These are phyloP conservation scores for Naja naja DNA, from an alignment of 2,113 vertebrate species.

Conservation along the genomic window DNA sequence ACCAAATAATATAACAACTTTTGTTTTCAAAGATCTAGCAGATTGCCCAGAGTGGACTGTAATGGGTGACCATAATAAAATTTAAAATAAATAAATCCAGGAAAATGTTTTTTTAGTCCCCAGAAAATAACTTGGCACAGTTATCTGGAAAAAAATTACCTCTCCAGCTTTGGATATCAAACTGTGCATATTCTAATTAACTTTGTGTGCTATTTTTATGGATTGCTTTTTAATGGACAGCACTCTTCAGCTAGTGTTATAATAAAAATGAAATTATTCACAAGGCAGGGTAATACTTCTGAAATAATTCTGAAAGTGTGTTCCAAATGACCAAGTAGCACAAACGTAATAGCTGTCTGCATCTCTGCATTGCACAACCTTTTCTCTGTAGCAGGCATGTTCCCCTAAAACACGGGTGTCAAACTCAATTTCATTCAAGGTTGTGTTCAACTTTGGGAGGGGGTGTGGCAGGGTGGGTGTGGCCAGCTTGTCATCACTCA, in stretches of 20 bases:
- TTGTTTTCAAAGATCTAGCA: neutral
- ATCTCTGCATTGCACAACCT: neutral
- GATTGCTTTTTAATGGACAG: neutral
- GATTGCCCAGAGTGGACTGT: neutral
- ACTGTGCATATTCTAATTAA: neutral
- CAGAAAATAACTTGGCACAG: neutral
- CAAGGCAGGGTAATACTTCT: neutral
- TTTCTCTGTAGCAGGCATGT: neutral
- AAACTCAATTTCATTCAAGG: too few relatives aligned
- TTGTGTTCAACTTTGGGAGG: too few relatives aligned
- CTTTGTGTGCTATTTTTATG: neutral
- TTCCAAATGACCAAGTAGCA: neutral
- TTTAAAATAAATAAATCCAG: neutral
- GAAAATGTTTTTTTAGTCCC: neutral
- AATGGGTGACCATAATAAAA: neutral
- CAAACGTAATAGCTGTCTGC: neutral
- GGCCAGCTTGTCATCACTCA: too few relatives aligned
- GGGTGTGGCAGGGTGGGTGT: too few relatives aligned
- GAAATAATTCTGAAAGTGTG: neutral
- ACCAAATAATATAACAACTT: neutral
- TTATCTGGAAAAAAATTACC: neutral
- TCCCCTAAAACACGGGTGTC: neutral
- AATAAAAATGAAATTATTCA: neutral
- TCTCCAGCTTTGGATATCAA: neutral
- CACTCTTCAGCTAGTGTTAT: neutral